Evolutionary conservation across 2,888 invertebrate species (phyloP).

Genomic region (Sturmia bella): DNA sequence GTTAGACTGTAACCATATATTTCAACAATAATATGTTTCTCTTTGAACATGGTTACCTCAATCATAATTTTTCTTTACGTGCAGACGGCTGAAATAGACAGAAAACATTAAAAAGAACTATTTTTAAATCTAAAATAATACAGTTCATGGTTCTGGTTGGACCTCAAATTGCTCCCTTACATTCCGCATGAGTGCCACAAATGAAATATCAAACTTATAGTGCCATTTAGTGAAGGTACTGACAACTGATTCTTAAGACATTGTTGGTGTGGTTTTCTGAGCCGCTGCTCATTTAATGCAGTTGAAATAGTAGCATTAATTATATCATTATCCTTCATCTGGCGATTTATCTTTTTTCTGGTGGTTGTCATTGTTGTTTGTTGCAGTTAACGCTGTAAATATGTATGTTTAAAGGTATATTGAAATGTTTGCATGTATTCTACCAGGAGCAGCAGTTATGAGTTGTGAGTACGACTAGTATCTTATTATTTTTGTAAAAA

Average conservation of each 20-base stretch:
- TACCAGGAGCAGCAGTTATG: constrained; percentile 53
- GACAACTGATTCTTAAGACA: constrained; percentile 9
- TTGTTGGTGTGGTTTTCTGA: constrained; percentile 35
- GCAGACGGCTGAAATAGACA: too few relatives aligned
- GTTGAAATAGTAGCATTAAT: constrained; percentile 76
- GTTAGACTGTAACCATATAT: too few relatives aligned
- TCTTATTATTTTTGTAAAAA: constrained; percentile 36
- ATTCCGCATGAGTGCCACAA: not conserved
- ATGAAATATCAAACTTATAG: not conserved
- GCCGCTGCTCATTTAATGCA: constrained; percentile 60
- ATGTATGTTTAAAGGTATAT: not conserved
- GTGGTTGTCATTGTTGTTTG: constrained; percentile 49
- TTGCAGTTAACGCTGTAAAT: constrained; percentile 21
- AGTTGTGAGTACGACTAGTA: constrained; percentile 24
- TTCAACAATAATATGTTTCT: too few relatives aligned
- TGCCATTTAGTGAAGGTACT: not conserved
- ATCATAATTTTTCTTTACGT: too few relatives aligned
- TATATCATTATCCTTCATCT: constrained; percentile 80
- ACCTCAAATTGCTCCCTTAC: too few relatives aligned
- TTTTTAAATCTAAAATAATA: too few relatives aligned
- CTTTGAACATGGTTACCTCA: too few relatives aligned
- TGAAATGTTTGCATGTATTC: constrained; percentile 3
- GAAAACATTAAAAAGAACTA: too few relatives aligned
- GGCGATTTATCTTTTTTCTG: constrained; percentile 76
- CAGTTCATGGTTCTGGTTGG: not conserved